A percentile compares a stretch with the other conserved stretches of the same genome.
Conservation (phyloP, 2,797 vertebrate genomes). For the Serranus cabrilla region DNA sequence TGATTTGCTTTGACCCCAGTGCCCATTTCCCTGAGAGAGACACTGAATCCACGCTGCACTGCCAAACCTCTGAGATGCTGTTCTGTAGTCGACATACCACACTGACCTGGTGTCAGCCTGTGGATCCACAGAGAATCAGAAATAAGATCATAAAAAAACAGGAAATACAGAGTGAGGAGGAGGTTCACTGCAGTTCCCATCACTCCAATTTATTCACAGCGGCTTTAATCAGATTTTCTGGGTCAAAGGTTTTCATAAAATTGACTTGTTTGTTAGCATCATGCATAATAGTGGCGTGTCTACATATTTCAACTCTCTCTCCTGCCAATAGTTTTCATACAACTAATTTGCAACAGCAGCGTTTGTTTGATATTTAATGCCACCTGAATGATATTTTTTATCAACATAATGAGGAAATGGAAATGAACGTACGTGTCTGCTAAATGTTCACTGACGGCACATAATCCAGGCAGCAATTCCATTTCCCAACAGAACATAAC, state of each 20-base stretch:
- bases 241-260: conserved; percentile 5
- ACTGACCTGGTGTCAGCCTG: conserved; percentile 31
- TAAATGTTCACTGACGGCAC: too few relatives aligned
- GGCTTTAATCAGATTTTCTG: conserved; percentile 2
- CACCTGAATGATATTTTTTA: background rate
- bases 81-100: background rate
- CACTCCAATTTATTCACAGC: conserved; percentile 3
- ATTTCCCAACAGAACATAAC: too few relatives aligned
- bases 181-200: conserved; percentile 15
- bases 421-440: background rate
- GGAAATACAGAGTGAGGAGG: background rate
- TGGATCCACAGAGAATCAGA: conserved; percentile 31
- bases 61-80: conserved; percentile 16
- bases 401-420: background rate
- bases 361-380: background rate
- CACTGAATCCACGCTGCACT: conserved; percentile 1
- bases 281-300: background rate
- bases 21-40: conserved; percentile 32
- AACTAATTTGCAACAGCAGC: background rate
- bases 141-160: conserved; percentile 1
- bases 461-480: too few relatives aligned
- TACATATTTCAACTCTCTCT: background rate
- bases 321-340: background rate
- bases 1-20: conserved; percentile 39
- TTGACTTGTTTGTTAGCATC: background rate